Evolutionary conservation across 2,888 invertebrate species (phyloP).

Genomic region (Scaeva pyrastri): DNA sequence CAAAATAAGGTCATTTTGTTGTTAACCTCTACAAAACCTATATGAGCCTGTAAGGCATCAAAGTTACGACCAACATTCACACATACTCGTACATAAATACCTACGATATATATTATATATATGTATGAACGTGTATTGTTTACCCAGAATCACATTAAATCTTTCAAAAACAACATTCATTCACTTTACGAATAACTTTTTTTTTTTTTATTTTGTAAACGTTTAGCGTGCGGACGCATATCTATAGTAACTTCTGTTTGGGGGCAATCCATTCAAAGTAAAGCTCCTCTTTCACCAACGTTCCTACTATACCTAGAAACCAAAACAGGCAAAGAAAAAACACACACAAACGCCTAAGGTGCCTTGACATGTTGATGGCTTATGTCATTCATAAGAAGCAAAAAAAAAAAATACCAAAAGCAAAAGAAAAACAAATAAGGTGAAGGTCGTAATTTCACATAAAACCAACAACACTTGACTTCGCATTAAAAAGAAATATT

Average conservation of each 20-base stretch:
- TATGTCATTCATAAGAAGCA: conserved; percentile 28
- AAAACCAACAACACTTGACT: conserved; percentile 34
- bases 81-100: background rate
- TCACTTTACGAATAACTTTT: conserved; percentile 11
- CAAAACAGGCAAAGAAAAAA: background rate
- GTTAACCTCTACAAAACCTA: background rate
- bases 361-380: conserved; percentile 41
- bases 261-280: conserved; percentile 37
- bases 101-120: background rate
- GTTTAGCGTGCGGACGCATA: conserved; percentile 19
- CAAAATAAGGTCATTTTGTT: conserved; percentile 16
- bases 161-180: conserved; percentile 8
- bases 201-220: too few relatives aligned
- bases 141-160: conserved; percentile 16
- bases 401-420: conserved; percentile 1
- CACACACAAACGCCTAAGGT: conserved; percentile 24
- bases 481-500: conserved; percentile 22
- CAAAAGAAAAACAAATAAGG: conserved; percentile 37
- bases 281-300: conserved; percentile 14
- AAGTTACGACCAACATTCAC: background rate
- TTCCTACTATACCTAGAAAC: background rate
- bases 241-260: conserved; percentile 8
- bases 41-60: background rate
- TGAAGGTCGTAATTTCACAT: conserved; percentile 54
- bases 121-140: too few relatives aligned